These are phyloP conservation scores for Percopsis transmontana DNA, from an alignment of 2,113 vertebrate genomes.

Conservation along the genomic window DNA sequence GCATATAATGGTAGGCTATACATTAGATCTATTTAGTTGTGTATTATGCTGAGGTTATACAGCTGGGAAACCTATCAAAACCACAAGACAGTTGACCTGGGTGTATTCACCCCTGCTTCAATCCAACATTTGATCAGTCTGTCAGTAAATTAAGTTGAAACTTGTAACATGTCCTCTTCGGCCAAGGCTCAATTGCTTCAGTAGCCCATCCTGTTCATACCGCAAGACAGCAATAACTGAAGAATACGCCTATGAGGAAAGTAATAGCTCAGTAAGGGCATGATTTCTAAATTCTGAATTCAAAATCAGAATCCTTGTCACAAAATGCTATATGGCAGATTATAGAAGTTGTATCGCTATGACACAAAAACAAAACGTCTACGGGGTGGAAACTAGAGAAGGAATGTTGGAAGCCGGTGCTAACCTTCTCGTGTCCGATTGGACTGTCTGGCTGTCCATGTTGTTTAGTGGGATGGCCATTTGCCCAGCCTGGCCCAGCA, in stretches of 20 bases:
- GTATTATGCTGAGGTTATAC: no score
- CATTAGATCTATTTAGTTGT: background rate
- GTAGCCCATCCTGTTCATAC: background rate
- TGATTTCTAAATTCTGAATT: no score
- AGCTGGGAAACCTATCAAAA: no score
- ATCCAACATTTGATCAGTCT: no score
- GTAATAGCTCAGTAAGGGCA: constrained; percentile 8
- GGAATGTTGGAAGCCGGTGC: constrained; percentile 37
- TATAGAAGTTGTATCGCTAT: background rate
- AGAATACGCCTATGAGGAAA: background rate
- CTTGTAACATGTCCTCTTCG: background rate
- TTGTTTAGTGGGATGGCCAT: constrained; percentile 54
- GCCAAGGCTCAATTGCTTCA: background rate
- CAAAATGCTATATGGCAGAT: background rate
- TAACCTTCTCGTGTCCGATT: constrained; percentile 39
- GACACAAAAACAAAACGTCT: background rate
- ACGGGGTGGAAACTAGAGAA: constrained; percentile 29
- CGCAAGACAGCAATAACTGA: background rate
- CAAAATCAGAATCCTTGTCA: background rate
- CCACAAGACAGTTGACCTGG: no score
- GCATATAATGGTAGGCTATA: background rate
- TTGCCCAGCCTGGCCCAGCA: constrained; percentile 35
- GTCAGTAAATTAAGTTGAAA: background rate
- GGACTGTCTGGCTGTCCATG: constrained; percentile 56
- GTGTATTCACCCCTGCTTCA: no score